Percentiles rank a stretch among this genome's conserved stretches.
Conservation (phyloP, 2,113 vertebrate species). For the Hepsetus odoe region DNA sequence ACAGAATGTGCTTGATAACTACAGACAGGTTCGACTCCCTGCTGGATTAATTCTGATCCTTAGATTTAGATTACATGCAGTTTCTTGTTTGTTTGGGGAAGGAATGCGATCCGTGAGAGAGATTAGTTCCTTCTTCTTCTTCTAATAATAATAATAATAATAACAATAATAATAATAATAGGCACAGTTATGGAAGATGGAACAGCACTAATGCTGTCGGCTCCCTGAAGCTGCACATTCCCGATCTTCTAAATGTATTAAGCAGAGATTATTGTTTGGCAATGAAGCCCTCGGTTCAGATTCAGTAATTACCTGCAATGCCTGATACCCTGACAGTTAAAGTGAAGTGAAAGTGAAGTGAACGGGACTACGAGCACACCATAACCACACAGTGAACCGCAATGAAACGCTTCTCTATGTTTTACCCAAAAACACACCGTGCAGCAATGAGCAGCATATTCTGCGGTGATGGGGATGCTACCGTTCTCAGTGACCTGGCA, state of each 20-base stretch:
- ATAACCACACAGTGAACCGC: too few relatives aligned
- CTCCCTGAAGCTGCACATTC: slow-evolving; percentile 27
- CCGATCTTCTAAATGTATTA: slow-evolving; percentile 36
- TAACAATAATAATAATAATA: slow-evolving; percentile 8
- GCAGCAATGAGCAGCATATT: too few relatives aligned
- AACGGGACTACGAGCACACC: too few relatives aligned
- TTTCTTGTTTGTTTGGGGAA: background rate
- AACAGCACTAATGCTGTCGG: background rate
- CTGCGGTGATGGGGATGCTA: too few relatives aligned
- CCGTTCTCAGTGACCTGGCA: too few relatives aligned
- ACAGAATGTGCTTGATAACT: too few relatives aligned
- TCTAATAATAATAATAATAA: slow-evolving; percentile 7
- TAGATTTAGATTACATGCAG: background rate
- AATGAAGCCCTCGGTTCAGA: slow-evolving; percentile 34
- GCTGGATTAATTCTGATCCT: background rate
- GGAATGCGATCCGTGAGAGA: background rate
- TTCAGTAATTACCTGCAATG: slow-evolving; percentile 39
- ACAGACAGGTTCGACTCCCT: too few relatives aligned
- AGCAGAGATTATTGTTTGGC: slow-evolving; percentile 29
- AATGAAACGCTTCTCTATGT: too few relatives aligned
- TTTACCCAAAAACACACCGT: too few relatives aligned
- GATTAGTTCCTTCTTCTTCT: slow-evolving; percentile 16
- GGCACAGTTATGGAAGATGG: background rate
- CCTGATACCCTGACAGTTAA: too few relatives aligned
- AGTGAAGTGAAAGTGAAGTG: too few relatives aligned